Conservation (phyloP, 2,888 invertebrate genomes). For the Chesias legatella region DNA sequence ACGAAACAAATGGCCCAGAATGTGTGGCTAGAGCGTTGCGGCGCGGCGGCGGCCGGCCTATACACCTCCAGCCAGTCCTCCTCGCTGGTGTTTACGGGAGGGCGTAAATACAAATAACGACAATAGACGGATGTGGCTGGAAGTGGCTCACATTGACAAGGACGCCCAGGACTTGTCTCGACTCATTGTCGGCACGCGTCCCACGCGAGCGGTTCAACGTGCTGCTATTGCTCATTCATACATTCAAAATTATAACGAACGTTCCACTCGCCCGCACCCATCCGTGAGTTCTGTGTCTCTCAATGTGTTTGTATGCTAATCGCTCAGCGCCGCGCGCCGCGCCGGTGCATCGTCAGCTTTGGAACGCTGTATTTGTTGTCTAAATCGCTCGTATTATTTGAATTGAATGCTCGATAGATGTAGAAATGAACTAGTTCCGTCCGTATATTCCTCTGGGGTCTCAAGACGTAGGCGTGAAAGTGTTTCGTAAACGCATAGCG, state of each 20-base stretch:
- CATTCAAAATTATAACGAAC: conserved; percentile 79
- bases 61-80: conserved; percentile 49
- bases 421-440: conserved; percentile 74
- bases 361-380: conserved; percentile 71
- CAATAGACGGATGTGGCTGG: conserved; percentile 80
- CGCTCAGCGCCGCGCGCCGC: conserved; percentile 68
- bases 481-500: conserved; percentile 69
- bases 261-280: conserved; percentile 73
- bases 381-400: conserved; percentile 77
- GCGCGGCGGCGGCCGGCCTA: conserved; percentile 27
- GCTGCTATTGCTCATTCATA: conserved; percentile 77
- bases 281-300: conserved; percentile 60
- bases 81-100: conserved; percentile 65
- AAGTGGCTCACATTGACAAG: conserved; percentile 80
- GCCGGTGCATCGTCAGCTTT: conserved; percentile 75
- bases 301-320: conserved; percentile 78
- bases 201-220: conserved; percentile 67
- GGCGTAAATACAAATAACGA: conserved; percentile 74
- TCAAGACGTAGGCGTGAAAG: conserved; percentile 62
- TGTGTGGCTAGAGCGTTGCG: conserved; percentile 19
- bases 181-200: conserved; percentile 72
- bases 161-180: conserved; percentile 78
- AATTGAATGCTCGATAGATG: conserved; percentile 78
- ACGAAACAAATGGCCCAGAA: conserved; percentile 31
- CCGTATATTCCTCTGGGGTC: conserved; percentile 56